Percentiles rank a stretch among this genome's conserved stretches.
These are phyloP conservation scores for Martes martes DNA, from an alignment of 2,113 vertebrate species.

Conservation along the genomic window DNA sequence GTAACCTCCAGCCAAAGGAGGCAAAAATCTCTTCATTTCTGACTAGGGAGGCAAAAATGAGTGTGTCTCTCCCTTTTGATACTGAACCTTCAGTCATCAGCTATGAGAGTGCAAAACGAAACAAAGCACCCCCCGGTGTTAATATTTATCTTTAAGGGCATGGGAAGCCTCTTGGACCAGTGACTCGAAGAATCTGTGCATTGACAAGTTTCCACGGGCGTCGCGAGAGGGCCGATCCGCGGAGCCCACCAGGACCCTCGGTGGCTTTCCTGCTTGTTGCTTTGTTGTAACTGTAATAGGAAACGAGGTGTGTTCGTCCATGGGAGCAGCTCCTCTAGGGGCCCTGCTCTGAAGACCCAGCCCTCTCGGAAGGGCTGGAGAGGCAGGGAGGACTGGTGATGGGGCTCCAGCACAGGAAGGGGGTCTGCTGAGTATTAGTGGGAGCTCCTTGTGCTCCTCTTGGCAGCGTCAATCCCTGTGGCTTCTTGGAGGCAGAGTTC, in stretches of 20 bases:
- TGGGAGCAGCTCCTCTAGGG: not conserved
- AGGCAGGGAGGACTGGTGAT: not conserved
- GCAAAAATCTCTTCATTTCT: constrained; percentile 46
- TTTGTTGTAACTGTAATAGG: constrained; percentile 20
- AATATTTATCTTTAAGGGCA: constrained; percentile 65
- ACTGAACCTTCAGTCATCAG: constrained; percentile 48
- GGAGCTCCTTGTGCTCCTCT: not conserved
- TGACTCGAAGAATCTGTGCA: not conserved
- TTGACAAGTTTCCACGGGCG: constrained; percentile 36
- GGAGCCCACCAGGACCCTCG: not conserved
- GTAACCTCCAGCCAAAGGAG: not conserved
- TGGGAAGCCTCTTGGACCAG: constrained; percentile 6
- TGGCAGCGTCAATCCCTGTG: rapidly evolving
- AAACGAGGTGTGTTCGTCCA: not conserved
- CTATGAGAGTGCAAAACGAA: constrained; percentile 7
- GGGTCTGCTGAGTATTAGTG: too few relatives aligned
- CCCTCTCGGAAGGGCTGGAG: not conserved
- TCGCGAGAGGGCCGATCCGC: not conserved
- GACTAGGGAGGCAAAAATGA: constrained; percentile 61
- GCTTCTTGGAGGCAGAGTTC: not conserved
- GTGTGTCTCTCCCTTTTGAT: not conserved
- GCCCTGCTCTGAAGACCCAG: not conserved
- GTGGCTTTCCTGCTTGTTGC: constrained; percentile 20
- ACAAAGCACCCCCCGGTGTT: constrained; percentile 8
- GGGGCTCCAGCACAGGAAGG: rapidly evolving